These are phyloP conservation scores for Intellagama lesueurii DNA, from an alignment of 2,797 vertebrate species.

Conservation along the genomic window DNA sequence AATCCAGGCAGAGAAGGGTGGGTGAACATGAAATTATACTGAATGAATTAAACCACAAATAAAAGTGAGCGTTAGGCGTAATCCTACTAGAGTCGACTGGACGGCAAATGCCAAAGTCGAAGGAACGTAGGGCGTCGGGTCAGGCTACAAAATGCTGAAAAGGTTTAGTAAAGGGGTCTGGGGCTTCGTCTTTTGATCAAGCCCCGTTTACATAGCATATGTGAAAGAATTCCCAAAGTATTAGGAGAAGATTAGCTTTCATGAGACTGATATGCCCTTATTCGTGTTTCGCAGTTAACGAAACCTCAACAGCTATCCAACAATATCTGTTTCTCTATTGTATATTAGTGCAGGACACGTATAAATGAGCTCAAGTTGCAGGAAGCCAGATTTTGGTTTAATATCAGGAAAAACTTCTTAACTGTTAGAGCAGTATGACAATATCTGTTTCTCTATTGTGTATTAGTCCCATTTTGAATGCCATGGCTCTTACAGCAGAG, in stretches of 20 bases:
- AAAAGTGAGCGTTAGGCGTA: neutral
- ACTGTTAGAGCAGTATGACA: too few relatives aligned
- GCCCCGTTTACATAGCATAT: slow-evolving; percentile 4
- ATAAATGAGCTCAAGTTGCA: too few relatives aligned
- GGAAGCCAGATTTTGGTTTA: too few relatives aligned
- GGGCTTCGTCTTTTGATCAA: neutral
- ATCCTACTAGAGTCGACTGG: slow-evolving; percentile 2
- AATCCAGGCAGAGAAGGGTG: neutral
- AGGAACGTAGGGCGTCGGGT: neutral
- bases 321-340: slow-evolving; percentile 1
- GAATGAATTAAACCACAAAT: neutral
- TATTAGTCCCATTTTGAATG: slow-evolving; percentile 14
- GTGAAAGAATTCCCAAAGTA: neutral
- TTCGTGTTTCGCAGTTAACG: slow-evolving; percentile 27
- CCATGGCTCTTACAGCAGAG: slow-evolving; percentile 18
- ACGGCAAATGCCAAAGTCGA: neutral
- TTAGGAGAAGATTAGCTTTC: slow-evolving; percentile 7
- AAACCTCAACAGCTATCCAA: neutral
- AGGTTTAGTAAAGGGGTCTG: neutral
- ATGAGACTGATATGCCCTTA: slow-evolving; percentile 28
- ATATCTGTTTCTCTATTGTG: too few relatives aligned
- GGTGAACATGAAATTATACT: neutral
- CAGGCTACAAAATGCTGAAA: neutral
- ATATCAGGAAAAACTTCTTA: too few relatives aligned
- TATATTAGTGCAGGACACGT: neutral